Evolutionary conservation across 2,797 vertebrate genomes (phyloP).

Genomic region (Sphenopsis melanotis): DNA sequence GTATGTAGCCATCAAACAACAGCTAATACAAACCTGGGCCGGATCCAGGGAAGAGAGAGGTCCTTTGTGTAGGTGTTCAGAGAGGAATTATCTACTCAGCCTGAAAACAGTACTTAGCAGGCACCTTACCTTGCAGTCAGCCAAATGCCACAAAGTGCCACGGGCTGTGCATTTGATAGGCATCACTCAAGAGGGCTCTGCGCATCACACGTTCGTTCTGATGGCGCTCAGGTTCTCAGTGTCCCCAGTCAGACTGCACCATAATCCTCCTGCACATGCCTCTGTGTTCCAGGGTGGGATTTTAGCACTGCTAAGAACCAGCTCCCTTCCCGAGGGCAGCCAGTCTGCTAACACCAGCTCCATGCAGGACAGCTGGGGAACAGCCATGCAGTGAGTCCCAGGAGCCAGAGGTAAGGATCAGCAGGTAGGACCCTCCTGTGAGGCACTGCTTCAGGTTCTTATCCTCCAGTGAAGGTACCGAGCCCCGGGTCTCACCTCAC

Average conservation of each 20-base stretch:
- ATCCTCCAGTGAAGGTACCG: accelerated
- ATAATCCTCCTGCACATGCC: neutral
- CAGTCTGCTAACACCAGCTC: neutral
- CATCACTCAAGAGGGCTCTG: neutral
- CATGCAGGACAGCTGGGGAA: neutral
- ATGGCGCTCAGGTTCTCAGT: neutral
- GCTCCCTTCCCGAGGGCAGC: accelerated
- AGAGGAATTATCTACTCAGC: neutral
- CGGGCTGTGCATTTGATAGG: accelerated
- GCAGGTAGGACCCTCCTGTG: accelerated
- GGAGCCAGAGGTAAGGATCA: neutral
- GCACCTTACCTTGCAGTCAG: neutral
- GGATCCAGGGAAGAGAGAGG: neutral
- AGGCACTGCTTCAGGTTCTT: accelerated
- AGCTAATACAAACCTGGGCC: neutral
- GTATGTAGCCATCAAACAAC: neutral
- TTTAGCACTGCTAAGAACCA: neutral
- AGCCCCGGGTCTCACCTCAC: accelerated
- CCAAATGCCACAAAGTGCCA: neutral
- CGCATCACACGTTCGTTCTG: accelerated
- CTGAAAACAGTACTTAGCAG: neutral
- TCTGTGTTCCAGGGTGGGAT: neutral
- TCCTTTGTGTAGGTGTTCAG: neutral
- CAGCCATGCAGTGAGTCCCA: neutral
- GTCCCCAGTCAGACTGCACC: neutral